These are phyloP conservation scores for Aradophagus sp. DNA, from an alignment of 1,140 invertebrate species.

Conservation along the genomic window DNA sequence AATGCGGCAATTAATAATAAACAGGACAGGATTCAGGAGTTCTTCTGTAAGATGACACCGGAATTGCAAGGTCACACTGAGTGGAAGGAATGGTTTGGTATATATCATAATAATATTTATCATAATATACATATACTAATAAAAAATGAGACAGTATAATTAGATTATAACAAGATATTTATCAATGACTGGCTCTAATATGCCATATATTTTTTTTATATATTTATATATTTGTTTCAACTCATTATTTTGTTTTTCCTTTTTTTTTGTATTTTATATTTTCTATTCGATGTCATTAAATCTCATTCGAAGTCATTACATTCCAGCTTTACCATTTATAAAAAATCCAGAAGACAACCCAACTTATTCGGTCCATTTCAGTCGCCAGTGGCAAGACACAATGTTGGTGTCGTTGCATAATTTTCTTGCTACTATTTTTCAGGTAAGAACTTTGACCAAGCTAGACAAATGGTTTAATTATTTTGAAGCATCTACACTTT, in stretches of 20 bases:
- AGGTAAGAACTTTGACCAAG: constrained; percentile 73
- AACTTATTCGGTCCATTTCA: constrained; percentile 91
- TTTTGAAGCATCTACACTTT: constrained; percentile 94
- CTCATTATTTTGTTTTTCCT: too few relatives aligned
- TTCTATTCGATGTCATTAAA: too few relatives aligned
- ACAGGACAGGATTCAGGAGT: constrained; percentile 90
- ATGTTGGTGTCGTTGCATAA: constrained; percentile 95
- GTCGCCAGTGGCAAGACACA: constrained; percentile 95
- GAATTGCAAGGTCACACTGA: constrained; percentile 91
- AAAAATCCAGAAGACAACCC: constrained; percentile 93
- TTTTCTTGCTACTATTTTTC: constrained; percentile 92
- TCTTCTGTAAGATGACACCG: constrained; percentile 90
- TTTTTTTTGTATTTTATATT: too few relatives aligned
- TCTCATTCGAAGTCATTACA: too few relatives aligned
- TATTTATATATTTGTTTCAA: too few relatives aligned
- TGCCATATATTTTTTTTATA: too few relatives aligned
- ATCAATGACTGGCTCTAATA: too few relatives aligned
- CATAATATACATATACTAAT: background rate
- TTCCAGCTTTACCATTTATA: constrained; percentile 92
- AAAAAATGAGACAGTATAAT: too few relatives aligned
- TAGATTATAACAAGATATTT: too few relatives aligned
- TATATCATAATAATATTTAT: constrained; percentile 30
- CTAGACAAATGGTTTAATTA: constrained; percentile 45
- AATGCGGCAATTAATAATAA: constrained; percentile 88
- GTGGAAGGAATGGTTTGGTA: constrained; percentile 99